phyloP scores from a whole-genome alignment of 1,140 invertebrate species.

The Galleria mellonella region DNA sequence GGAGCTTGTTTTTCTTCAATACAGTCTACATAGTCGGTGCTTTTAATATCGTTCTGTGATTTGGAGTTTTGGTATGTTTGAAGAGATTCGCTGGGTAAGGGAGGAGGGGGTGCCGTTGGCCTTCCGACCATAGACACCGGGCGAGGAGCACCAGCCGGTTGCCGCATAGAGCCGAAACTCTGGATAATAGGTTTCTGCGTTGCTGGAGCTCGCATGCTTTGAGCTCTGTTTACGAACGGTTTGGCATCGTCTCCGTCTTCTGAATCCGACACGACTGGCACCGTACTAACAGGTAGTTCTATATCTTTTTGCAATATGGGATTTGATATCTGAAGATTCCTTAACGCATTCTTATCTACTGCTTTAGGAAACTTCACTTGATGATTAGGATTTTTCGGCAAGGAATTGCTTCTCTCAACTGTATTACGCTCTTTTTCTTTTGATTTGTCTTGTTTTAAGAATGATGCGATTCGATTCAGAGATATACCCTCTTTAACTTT shows the following conservation, averaged over 20 bases:
- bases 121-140: slow-evolving; percentile 81
- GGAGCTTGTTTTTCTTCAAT: slow-evolving; percentile 78
- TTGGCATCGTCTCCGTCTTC: slow-evolving; percentile 67
- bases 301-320: slow-evolving; percentile 84
- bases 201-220: slow-evolving; percentile 82
- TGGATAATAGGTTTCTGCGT: slow-evolving; percentile 77
- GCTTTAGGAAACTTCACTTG: slow-evolving; percentile 78
- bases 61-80: slow-evolving; percentile 72
- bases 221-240: slow-evolving; percentile 80
- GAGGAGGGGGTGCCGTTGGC: slow-evolving; percentile 78
- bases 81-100: slow-evolving; percentile 71
- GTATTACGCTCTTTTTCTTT: slow-evolving; percentile 75
- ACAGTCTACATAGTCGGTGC: slow-evolving; percentile 83
- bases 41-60: slow-evolving; percentile 41
- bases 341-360: slow-evolving; percentile 80
- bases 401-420: slow-evolving; percentile 74
- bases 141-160: slow-evolving; percentile 76
- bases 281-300: slow-evolving; percentile 74
- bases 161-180: slow-evolving; percentile 86
- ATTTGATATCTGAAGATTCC: slow-evolving; percentile 86
- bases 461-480: slow-evolving; percentile 84
- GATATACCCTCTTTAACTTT: slow-evolving; percentile 76
- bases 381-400: slow-evolving; percentile 75
- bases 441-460: slow-evolving; percentile 79
- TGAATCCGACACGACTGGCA: slow-evolving; percentile 75